phyloP scores from a whole-genome alignment of 2,797 vertebrate genomes.

The Coilia nasus region DNA sequence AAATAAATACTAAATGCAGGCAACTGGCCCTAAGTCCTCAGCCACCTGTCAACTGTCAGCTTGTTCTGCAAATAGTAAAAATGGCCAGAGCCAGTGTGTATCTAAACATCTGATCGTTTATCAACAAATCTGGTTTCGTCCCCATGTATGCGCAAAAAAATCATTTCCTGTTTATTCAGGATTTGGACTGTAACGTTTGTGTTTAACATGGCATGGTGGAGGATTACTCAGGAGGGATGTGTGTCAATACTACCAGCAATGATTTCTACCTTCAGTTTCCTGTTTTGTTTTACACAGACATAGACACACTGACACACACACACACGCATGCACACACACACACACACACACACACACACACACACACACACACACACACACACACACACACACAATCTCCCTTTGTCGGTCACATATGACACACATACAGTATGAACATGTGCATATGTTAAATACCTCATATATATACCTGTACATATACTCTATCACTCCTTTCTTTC shows the following conservation, averaged over 20 bases:
- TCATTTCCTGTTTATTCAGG: background rate
- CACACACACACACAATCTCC: background rate
- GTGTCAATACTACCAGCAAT: background rate
- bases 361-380: background rate
- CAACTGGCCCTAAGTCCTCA: background rate
- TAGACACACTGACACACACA: background rate
- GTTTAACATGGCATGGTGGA: background rate
- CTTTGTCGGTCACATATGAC: too few relatives aligned
- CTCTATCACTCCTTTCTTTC: too few relatives aligned
- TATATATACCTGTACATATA: too few relatives aligned
- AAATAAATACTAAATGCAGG: background rate
- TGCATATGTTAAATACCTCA: too few relatives aligned
- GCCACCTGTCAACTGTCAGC: slow-evolving; percentile 15
- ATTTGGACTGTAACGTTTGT: background rate
- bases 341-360: background rate
- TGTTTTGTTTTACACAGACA: background rate
- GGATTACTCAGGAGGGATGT: background rate
- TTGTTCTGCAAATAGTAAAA: background rate
- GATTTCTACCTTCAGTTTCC: background rate
- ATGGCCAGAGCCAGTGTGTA: background rate
- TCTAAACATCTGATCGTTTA: background rate
- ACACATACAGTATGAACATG: background rate
- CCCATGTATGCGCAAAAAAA: background rate
- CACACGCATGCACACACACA: background rate
- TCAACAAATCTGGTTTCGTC: background rate